Evolutionary conservation across 1,140 invertebrate genomes (phyloP), one percentile per base, ranked within the genome.

Genomic region (Pachyrhynchus sulphureomaculatus): DNA sequence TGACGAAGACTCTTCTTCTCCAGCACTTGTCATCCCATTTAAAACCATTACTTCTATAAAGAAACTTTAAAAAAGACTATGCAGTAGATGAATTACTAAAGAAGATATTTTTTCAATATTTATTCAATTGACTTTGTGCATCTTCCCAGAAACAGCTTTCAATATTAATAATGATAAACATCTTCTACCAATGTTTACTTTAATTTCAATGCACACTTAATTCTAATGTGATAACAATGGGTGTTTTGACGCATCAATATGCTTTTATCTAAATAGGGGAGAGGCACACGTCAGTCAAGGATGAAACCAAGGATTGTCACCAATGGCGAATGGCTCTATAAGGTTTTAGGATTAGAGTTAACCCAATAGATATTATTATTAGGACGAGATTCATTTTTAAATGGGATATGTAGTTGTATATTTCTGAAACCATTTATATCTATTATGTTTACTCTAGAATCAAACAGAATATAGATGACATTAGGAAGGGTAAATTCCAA

Each of bases 211-310:
- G 67, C 58, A 51, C 67, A 66, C 64, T 68, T 62, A 57, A 66
- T 41, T 48, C 47, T 66, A 66, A 68, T 64, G 61, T 62, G 64
- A 52, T 26, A 59, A 68, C 67, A 68, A 68, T 64, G 49, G 63
- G 41, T 68, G 44, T 68, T 66, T 68, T 66, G 67, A 68, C 67
- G 52, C 67, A 42, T 68, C 64, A 63, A 63, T 68, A 68, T 62
- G 67, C 57, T 54, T 45, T 29, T 42, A 62, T 26, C 29, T 64
- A 47, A 64, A 62, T 57, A 41, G 52, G 57, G 66, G 67, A 61
- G 67, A 54, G 51, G 61, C 54, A 52, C 53, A 58, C 63, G 63
- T 63, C 62, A 66, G 33, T 17, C 36, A 26, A 58, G 59, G 66
- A 62, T 58, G 55, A 65, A 37, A 21, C 51, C 32, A 23, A 36